These are phyloP conservation scores for Thalassaphorura encarpata DNA, from an alignment of 1,140 invertebrate species.

Conservation along the genomic window DNA sequence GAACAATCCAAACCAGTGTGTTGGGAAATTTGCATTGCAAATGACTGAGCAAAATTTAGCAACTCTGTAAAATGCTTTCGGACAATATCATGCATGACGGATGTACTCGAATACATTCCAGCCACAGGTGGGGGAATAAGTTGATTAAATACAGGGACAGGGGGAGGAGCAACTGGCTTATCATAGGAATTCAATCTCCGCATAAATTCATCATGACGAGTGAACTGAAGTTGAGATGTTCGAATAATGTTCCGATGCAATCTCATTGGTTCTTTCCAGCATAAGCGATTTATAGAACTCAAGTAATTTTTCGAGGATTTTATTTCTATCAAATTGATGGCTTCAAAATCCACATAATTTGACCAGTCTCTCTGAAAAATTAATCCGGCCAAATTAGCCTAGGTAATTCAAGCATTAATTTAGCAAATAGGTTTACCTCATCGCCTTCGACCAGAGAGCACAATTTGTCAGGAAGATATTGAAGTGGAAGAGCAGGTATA, in stretches of 20 bases:
- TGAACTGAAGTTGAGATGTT: neutral
- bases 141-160: slow-evolving; percentile 26
- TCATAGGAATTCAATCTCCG: slow-evolving; percentile 53
- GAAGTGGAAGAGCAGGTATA: slow-evolving; percentile 59
- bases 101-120: slow-evolving; percentile 33
- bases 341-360: slow-evolving; percentile 25
- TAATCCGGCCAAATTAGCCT: neutral
- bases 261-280: slow-evolving; percentile 19
- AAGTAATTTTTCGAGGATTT: neutral
- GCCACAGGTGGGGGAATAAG: slow-evolving; percentile 43
- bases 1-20: slow-evolving; percentile 55
- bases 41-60: slow-evolving; percentile 46
- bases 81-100: slow-evolving; percentile 36
- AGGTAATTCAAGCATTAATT: neutral
- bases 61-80: slow-evolving; percentile 47
- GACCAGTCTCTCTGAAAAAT: slow-evolving; percentile 20
- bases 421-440: slow-evolving; percentile 35
- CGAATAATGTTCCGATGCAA: neutral
- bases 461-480: slow-evolving; percentile 53
- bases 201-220: slow-evolving; percentile 18
- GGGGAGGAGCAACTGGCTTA: slow-evolving; percentile 30
- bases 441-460: slow-evolving; percentile 45
- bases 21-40: slow-evolving; percentile 46
- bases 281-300: slow-evolving; percentile 1
- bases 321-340: slow-evolving; percentile 1